Evolutionary conservation across 37 sponge, comb jelly and placozoan genomes (phyloP).

Genomic region (Halichondria panicea): DNA sequence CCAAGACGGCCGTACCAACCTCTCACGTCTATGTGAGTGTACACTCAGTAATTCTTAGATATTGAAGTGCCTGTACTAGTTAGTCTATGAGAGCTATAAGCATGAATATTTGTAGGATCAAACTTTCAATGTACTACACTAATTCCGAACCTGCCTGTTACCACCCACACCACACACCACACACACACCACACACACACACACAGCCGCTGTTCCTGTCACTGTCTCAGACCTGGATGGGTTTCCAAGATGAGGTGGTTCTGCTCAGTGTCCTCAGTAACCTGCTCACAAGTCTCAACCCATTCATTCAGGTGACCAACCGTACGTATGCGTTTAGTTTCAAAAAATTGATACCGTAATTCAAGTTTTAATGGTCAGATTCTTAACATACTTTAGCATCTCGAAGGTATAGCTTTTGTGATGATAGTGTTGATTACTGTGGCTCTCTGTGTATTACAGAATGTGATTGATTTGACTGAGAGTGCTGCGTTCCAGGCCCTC

Average conservation of each 20-base stretch:
- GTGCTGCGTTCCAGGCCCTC: slow-evolving; percentile 17
- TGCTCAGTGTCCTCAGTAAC: slow-evolving; percentile 93
- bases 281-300: slow-evolving; percentile 77
- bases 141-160: not conserved
- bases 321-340: not conserved
- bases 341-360: not conserved
- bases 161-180: not conserved
- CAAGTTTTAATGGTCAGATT: no score
- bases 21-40: slow-evolving; percentile 88
- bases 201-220: slow-evolving; percentile 85
- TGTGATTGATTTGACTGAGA: slow-evolving; percentile 20
- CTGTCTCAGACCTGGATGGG: slow-evolving; percentile 84
- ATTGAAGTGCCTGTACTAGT: not conserved
- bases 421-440: no score
- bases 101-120: no score
- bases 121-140: not conserved
- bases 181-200: slow-evolving; percentile 20
- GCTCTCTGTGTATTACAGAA: slow-evolving; percentile 25
- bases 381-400: no score
- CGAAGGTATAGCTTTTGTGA: no score
- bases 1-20: slow-evolving; percentile 98
- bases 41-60: not conserved
- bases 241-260: slow-evolving; percentile 96
- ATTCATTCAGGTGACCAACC: slow-evolving; percentile 67
- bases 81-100: not conserved